phyloP scores from a whole-genome alignment of 23 tunicate genomes.

The Trididemnum miniatum region DNA sequence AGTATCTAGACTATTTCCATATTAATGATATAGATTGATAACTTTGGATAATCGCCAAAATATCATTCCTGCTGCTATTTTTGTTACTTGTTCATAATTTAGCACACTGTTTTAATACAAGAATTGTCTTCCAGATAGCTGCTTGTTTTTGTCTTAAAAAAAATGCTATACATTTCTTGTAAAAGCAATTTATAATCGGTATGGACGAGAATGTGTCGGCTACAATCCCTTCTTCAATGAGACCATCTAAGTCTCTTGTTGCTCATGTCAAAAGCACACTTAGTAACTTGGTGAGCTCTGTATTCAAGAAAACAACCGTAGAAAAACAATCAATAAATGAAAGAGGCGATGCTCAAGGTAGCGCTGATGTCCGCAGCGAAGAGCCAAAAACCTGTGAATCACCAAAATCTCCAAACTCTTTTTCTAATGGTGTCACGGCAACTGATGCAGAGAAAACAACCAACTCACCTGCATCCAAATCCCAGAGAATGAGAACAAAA shows the following conservation, averaged over 20 bases:
- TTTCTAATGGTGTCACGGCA: not conserved
- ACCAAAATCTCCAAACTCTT: not conserved
- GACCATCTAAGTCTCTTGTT: constrained; percentile 60
- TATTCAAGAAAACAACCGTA: constrained; percentile 11
- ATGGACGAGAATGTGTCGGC: constrained; percentile 2
- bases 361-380: not conserved
- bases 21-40: no score
- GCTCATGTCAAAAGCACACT: constrained; percentile 56
- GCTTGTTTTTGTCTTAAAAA: no score
- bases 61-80: no score
- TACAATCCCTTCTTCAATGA: constrained; percentile 36
- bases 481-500: constrained; percentile 18
- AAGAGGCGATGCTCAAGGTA: not conserved
- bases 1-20: no score
- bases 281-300: constrained; percentile 29
- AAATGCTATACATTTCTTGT: no score
- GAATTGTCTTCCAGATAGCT: no score
- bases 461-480: constrained; percentile 17
- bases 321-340: not conserved
- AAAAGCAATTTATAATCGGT: no score
- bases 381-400: not conserved
- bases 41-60: no score
- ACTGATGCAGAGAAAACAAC: not conserved
- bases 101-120: no score
- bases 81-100: no score